phyloP scores from a whole-genome alignment of 1,140 invertebrate species.

The Diachasma alloeum region DNA sequence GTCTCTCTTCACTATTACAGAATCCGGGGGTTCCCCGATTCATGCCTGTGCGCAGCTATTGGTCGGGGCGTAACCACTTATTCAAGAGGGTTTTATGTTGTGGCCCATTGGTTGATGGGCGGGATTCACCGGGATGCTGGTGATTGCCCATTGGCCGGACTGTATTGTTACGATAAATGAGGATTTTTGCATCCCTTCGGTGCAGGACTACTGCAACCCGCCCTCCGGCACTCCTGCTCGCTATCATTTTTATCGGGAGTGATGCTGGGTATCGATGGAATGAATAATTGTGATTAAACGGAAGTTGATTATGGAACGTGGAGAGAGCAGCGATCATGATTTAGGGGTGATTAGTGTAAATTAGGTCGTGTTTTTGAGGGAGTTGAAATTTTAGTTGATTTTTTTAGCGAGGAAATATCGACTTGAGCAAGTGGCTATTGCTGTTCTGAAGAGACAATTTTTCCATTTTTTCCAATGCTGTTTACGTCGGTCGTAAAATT shows the following conservation, averaged over 20 bases:
- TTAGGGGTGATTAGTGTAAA: too few relatives aligned
- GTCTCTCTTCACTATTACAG: conserved; percentile 18
- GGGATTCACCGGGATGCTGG: not conserved
- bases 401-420: too few relatives aligned
- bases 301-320: not conserved
- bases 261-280: not conserved
- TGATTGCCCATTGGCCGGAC: not conserved
- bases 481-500: too few relatives aligned
- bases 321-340: not conserved
- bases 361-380: too few relatives aligned
- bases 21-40: not conserved
- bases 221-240: not conserved
- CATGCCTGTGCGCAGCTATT: not conserved
- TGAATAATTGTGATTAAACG: not conserved
- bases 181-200: conserved; percentile 3
- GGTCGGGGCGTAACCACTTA: not conserved
- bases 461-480: too few relatives aligned
- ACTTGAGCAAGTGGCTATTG: too few relatives aligned
- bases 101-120: conserved; percentile 8
- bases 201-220: not conserved
- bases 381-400: too few relatives aligned
- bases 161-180: not conserved
- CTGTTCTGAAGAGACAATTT: too few relatives aligned
- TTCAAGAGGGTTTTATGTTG: not conserved
- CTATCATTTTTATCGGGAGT: not conserved